Percentiles rank a stretch among this genome's conserved stretches.
phyloP scores from a whole-genome alignment of 2,797 vertebrate genomes.

The Poecilia gillii region DNA sequence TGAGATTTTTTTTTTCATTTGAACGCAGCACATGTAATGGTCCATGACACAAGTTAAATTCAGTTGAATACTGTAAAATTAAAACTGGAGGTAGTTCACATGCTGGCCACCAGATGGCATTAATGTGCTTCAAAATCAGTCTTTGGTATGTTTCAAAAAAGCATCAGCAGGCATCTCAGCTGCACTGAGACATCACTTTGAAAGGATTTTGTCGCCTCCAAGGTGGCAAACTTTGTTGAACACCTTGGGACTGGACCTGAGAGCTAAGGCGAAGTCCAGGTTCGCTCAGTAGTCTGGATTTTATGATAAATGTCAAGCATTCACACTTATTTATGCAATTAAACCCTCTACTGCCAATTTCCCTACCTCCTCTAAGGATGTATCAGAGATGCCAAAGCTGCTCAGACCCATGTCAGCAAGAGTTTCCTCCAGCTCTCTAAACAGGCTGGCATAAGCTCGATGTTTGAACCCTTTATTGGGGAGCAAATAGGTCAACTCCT shows the following conservation, averaged over 20 bases:
- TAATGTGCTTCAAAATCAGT: neutral
- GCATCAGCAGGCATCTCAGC: neutral
- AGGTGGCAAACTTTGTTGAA: neutral
- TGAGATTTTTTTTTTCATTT: neutral
- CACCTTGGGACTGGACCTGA: too few species aligned
- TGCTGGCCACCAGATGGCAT: neutral
- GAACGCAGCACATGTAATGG: neutral
- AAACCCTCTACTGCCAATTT: neutral
- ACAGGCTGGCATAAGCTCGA: conserved; percentile 93
- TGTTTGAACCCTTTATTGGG: conserved; percentile 95
- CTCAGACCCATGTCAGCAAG: conserved; percentile 92
- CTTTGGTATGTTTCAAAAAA: neutral
- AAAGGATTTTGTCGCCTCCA: neutral
- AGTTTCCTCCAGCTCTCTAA: conserved; percentile 94
- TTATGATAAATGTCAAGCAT: neutral
- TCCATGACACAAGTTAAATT: neutral
- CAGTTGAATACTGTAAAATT: neutral
- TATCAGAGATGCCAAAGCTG: conserved; percentile 97
- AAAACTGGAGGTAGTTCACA: neutral
- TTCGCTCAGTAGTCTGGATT: too few species aligned
- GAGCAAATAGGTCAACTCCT: conserved; percentile 93
- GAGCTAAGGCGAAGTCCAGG: too few species aligned
- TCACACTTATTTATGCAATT: neutral
- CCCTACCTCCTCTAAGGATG: conserved; percentile 94
- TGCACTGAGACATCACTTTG: neutral